Evolutionary conservation across 2,113 vertebrate species (phyloP).

Genomic region (Emydura subglobosa): DNA sequence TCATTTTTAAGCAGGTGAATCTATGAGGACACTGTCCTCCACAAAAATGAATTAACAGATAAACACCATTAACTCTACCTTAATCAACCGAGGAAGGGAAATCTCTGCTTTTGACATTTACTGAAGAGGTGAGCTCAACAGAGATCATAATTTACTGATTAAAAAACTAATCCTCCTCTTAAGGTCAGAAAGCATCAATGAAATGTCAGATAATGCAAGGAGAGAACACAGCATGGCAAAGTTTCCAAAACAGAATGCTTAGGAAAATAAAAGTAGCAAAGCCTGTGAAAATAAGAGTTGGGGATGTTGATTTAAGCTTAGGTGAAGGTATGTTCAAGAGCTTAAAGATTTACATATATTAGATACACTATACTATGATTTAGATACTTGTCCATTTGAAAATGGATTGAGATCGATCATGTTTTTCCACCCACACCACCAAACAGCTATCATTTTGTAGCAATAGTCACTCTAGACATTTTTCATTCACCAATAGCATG

Average conservation of each 20-base stretch:
- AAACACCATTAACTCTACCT: background rate
- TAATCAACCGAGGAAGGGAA: background rate
- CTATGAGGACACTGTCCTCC: background rate
- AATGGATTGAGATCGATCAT: background rate
- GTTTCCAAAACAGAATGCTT: background rate
- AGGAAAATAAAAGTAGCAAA: constrained; percentile 1
- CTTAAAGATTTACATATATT: background rate
- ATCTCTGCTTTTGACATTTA: constrained; percentile 39
- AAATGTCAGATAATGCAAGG: constrained; percentile 37
- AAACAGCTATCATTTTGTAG: background rate
- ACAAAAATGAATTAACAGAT: background rate
- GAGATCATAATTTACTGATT: constrained; percentile 53
- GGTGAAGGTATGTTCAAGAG: background rate
- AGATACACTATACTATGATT: background rate
- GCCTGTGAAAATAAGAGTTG: background rate
- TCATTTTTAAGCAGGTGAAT: background rate
- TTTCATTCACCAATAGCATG: background rate
- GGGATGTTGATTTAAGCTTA: background rate
- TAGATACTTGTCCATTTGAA: background rate
- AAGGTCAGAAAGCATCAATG: constrained; percentile 64
- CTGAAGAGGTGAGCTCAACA: constrained; percentile 43
- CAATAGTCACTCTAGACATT: background rate
- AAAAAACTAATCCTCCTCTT: constrained; percentile 54
- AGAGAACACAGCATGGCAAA: constrained; percentile 24
- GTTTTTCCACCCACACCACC: background rate